phyloP scores from a whole-genome alignment of 2,797 vertebrate species.

The Rhyacichthys aspro region DNA sequence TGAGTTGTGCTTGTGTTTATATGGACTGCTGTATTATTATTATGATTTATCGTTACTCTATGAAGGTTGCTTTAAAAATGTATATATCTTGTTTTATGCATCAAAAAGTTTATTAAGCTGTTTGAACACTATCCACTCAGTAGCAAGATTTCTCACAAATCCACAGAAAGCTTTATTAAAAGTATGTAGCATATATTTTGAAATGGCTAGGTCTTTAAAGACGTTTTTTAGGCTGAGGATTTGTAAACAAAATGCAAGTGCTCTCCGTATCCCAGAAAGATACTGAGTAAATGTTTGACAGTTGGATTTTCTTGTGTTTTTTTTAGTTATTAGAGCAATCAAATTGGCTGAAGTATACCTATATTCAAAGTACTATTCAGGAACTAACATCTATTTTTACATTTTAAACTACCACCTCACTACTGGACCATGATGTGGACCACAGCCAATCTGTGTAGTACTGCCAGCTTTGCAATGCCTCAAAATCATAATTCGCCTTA shows the following conservation, averaged over 20 bases:
- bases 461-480: slow-evolving; percentile 39
- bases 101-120: slow-evolving; percentile 8
- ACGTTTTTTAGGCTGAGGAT: slow-evolving; percentile 30
- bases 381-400: background rate
- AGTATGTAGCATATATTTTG: slow-evolving; percentile 45
- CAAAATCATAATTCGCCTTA: slow-evolving; percentile 23
- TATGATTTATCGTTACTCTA: slow-evolving; percentile 43
- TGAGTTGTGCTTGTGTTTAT: slow-evolving; percentile 35
- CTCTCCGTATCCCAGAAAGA: slow-evolving; percentile 20
- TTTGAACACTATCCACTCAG: slow-evolving; percentile 10
- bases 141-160: slow-evolving; percentile 17
- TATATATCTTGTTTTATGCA: slow-evolving; percentile 28
- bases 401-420: background rate
- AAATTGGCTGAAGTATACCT: background rate
- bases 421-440: background rate
- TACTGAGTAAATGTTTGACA: slow-evolving; percentile 3
- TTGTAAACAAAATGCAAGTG: slow-evolving; percentile 31
- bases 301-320: slow-evolving; percentile 8
- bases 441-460: slow-evolving; percentile 22
- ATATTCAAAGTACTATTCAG: background rate
- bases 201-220: slow-evolving; percentile 37
- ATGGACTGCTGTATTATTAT: slow-evolving; percentile 45
- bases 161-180: slow-evolving; percentile 31
- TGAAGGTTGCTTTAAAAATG: slow-evolving; percentile 13
- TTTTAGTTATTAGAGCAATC: slow-evolving; percentile 11